Evolutionary conservation across 2,888 invertebrate species (phyloP).

Genomic region (Adelphocoris suturalis): DNA sequence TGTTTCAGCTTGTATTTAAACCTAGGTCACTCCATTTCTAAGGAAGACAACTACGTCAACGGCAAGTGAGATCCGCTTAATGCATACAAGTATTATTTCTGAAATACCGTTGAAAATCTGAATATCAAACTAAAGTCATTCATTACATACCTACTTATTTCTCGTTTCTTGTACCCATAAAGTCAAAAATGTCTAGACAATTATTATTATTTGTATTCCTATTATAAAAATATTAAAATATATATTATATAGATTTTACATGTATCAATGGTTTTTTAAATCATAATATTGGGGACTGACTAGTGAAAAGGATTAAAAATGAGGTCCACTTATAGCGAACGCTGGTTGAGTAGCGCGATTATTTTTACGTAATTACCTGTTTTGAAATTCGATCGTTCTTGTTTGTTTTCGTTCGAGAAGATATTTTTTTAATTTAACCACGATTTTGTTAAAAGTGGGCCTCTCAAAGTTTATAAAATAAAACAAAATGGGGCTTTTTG

Average conservation of each 20-base stretch:
- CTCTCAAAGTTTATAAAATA: neutral
- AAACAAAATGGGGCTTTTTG: slow-evolving; percentile 56
- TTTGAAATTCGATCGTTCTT: slow-evolving; percentile 4
- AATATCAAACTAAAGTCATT: slow-evolving; percentile 1
- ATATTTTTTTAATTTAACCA: slow-evolving; percentile 6
- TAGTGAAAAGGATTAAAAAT: slow-evolving; percentile 46
- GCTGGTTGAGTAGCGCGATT: slow-evolving; percentile 20
- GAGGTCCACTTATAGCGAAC: slow-evolving; percentile 58
- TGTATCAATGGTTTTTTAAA: slow-evolving; percentile 25
- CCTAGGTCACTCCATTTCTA: slow-evolving; percentile 59
- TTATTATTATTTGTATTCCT: slow-evolving; percentile 15
- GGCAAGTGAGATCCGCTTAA: slow-evolving; percentile 37
- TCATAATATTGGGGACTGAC: slow-evolving; percentile 53
- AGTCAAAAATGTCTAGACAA: slow-evolving; percentile 53
- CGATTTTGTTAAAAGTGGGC: slow-evolving; percentile 58
- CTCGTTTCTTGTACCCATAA: slow-evolving; percentile 5
- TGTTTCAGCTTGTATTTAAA: slow-evolving; percentile 66
- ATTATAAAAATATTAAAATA: slow-evolving; percentile 41
- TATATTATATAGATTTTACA: slow-evolving; percentile 30
- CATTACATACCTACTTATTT: neutral
- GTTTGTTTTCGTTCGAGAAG: neutral
- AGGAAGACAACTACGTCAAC: slow-evolving; percentile 63
- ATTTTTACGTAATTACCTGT: neutral
- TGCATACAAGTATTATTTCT: neutral
- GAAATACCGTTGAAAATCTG: neutral